These are phyloP conservation scores for Conus betulinus DNA, from an alignment of 1,140 invertebrate species.

Conservation along the genomic window DNA sequence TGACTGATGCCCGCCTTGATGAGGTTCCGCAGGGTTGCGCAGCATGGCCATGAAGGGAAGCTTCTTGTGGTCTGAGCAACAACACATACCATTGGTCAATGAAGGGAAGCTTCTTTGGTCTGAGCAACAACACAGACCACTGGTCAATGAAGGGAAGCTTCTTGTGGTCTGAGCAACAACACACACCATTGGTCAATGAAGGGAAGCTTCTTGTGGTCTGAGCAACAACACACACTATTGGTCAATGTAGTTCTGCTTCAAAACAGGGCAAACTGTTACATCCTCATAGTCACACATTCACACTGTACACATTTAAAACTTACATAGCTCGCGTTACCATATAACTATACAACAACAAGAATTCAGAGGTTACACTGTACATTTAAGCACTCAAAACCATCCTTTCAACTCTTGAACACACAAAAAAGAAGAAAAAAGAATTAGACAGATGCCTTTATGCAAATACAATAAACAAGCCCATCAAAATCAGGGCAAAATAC, in stretches of 20 bases:
- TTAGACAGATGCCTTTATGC: too few relatives aligned
- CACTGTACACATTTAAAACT: too few relatives aligned
- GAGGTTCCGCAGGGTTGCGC: constrained; percentile 71
- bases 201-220: constrained; percentile 75
- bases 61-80: constrained; percentile 75
- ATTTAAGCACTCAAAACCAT: too few relatives aligned
- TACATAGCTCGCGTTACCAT: too few relatives aligned
- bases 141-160: constrained; percentile 76
- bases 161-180: constrained; percentile 71
- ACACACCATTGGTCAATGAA: constrained; percentile 54
- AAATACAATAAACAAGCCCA: too few relatives aligned
- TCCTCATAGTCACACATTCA: too few relatives aligned
- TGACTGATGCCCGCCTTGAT: constrained; percentile 75
- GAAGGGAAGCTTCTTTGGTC: constrained; percentile 74
- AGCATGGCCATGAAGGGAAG: constrained; percentile 75
- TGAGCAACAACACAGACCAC: constrained; percentile 49
- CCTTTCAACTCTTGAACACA: too few relatives aligned
- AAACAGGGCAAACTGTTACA: not conserved
- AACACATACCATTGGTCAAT: constrained; percentile 55
- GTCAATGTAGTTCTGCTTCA: constrained; percentile 53
- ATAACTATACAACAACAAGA: too few relatives aligned
- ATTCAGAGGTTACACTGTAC: too few relatives aligned
- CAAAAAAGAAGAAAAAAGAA: too few relatives aligned
- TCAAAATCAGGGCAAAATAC: too few relatives aligned
- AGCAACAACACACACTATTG: constrained; percentile 33